phyloP scores from a whole-genome alignment of 2,888 invertebrate genomes.

The Acrobasis suavella region DNA sequence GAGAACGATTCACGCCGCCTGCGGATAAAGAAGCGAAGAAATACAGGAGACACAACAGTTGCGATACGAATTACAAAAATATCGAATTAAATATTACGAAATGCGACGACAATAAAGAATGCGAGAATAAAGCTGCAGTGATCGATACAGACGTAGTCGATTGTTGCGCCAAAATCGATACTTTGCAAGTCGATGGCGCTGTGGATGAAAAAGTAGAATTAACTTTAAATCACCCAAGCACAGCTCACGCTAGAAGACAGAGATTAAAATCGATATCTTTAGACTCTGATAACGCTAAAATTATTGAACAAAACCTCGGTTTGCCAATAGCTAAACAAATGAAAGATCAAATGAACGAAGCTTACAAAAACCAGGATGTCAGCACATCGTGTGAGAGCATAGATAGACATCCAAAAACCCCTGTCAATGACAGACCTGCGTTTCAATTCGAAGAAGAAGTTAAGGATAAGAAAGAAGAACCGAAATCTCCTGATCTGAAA shows the following conservation, averaged over 20 bases:
- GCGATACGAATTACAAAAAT: constrained; percentile 70
- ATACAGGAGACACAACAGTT: constrained; percentile 72
- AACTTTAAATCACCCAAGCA: constrained; percentile 50
- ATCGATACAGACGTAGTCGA: constrained; percentile 65
- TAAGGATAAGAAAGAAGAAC: constrained; percentile 54
- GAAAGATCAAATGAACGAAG: constrained; percentile 78
- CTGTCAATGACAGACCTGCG: constrained; percentile 57
- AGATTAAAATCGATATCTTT: constrained; percentile 81
- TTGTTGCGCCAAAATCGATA: constrained; percentile 67
- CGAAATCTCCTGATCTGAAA: constrained; percentile 62
- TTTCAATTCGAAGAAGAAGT: constrained; percentile 71
- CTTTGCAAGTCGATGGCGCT: constrained; percentile 54
- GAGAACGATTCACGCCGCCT: constrained; percentile 69
- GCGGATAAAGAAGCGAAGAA: constrained; percentile 68
- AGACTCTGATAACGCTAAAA: constrained; percentile 81
- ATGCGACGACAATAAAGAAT: constrained; percentile 58
- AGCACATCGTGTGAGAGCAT: constrained; percentile 73
- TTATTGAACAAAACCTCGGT: constrained; percentile 82
- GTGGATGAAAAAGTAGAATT: constrained; percentile 56
- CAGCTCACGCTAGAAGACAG: constrained; percentile 73
- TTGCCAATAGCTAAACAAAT: constrained; percentile 80
- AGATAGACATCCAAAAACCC: constrained; percentile 60
- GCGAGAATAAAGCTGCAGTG: constrained; percentile 35
- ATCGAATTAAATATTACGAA: constrained; percentile 61
- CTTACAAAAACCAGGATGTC: constrained; percentile 67